Conservation (phyloP, 1,140 invertebrate genomes). For the Brachionus sp. region DNA sequence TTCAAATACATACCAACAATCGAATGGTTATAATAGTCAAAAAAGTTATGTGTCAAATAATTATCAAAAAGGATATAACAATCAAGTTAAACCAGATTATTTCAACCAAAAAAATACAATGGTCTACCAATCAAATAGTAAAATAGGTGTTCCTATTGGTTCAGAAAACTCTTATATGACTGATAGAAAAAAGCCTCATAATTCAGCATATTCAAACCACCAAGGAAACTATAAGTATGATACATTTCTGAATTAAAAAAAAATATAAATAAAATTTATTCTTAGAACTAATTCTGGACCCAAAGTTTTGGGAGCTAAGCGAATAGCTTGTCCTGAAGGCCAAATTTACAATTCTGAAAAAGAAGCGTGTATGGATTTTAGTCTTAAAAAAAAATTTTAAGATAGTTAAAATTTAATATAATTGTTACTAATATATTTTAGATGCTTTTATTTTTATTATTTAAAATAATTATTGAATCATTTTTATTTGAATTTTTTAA, state of each 20-base stretch:
- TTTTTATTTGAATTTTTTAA: neutral
- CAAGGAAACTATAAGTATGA: neutral
- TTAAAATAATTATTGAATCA: neutral
- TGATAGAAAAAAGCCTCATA: neutral
- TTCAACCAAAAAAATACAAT: neutral
- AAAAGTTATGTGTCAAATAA: no score
- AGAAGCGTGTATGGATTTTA: neutral
- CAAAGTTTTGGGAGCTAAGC: neutral
- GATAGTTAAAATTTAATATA: neutral
- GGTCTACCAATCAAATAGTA: neutral
- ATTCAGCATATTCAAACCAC: neutral
- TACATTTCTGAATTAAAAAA: neutral
- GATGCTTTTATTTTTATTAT: neutral
- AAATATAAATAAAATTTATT: neutral
- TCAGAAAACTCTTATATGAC: neutral
- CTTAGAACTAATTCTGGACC: neutral
- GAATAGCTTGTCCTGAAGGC: neutral
- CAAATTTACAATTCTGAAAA: slow-evolving; percentile 11
- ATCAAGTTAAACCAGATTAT: no score
- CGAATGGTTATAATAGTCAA: no score
- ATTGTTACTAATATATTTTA: neutral
- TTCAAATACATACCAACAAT: neutral
- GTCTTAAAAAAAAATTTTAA: neutral
- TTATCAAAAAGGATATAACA: no score
- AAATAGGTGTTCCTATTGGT: neutral